Base-by-base conservation (phyloP, 1,140 invertebrate genomes). In the Apis mellifera region DNA sequence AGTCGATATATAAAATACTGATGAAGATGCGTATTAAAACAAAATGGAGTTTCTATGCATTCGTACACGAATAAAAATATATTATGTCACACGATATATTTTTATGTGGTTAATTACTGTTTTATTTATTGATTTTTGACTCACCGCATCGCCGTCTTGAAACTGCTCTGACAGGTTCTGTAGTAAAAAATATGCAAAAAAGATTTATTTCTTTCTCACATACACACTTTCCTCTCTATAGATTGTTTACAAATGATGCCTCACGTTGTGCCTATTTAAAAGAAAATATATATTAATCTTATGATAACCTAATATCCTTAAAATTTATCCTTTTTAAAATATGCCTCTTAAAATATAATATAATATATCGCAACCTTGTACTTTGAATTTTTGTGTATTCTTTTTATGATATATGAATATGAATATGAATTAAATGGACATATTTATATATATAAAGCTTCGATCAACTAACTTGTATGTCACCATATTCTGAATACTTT, bases 111-210 rank as follows among this genome's bases (percentile, higher is more conserved):
- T 54, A 17, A 70, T 48, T 50, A 59, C 7, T 50, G 8, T 70
- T 32, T 48, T 26, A 50, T 59, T n/a, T 1, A 19, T 66, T 32
- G 7, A 52, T 54, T 60, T 76, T 15, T n/a, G 17, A 69, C 64
- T 76, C 50, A 82, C 79, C 79, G 19, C 73, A 69, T 76, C 57
- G 65, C n/a, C 3, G 26, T 55, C 50, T 23, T 50, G 21, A 19
- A 68, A 68, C n/a, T 23, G 42, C 26, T 19, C 52, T 15, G 54
- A 9, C 65, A 26, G 7, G 12, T 21, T 76, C 19, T 9, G 5
- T 21, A 26, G 13, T 57, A 9, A 50, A 68, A 66, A 21, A 54
- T 42, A 23, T 62, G 23, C 23, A 17, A 52, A 62, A 59, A 32
- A 11, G 13, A 23, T 48, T 48, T 42, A 42, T 13, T 73, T 73